Evolutionary conservation across 1,140 invertebrate species (phyloP).

Genomic region (Anthonomus grandis): DNA sequence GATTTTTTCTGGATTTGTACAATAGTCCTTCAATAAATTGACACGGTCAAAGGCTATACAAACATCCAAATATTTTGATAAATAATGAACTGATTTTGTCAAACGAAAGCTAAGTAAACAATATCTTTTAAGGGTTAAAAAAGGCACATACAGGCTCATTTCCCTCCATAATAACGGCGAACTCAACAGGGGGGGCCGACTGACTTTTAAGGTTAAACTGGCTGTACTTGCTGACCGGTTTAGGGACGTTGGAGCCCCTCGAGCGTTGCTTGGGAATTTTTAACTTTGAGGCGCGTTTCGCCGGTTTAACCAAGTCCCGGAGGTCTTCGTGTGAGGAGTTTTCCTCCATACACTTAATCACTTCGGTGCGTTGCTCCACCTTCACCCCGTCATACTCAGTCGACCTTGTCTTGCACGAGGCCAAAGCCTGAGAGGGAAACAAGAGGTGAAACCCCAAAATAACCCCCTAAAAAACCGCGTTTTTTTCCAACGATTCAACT

Average conservation of each 20-base stretch:
- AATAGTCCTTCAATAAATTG: too few species aligned
- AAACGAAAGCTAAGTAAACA: too few species aligned
- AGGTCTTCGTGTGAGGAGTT: constrained; percentile 25
- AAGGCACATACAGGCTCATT: constrained; percentile 38
- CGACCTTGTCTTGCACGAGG: too few species aligned
- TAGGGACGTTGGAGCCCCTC: constrained; percentile 8
- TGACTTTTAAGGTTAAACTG: constrained; percentile 26
- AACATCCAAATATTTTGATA: too few species aligned
- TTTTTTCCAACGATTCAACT: too few species aligned
- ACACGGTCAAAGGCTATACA: too few species aligned
- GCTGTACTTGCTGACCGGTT: constrained; percentile 29
- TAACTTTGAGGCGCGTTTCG: too few species aligned
- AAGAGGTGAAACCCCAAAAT: too few species aligned
- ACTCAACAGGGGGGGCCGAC: constrained; percentile 31
- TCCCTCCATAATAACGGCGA: constrained; percentile 39
- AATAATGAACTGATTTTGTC: too few species aligned
- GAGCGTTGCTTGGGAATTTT: not conserved
- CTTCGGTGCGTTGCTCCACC: constrained; percentile 32
- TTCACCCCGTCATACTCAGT: constrained; percentile 26
- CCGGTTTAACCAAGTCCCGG: constrained; percentile 8
- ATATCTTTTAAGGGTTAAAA: not conserved
- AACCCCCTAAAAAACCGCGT: too few species aligned
- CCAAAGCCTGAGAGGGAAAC: too few species aligned
- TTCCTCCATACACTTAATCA: constrained; percentile 13
- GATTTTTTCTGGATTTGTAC: too few species aligned